Evolutionary conservation across 2,113 vertebrate genomes (phyloP), one percentile per base, ranked within the genome.

Genomic region (Forbesichthys agassizii): DNA sequence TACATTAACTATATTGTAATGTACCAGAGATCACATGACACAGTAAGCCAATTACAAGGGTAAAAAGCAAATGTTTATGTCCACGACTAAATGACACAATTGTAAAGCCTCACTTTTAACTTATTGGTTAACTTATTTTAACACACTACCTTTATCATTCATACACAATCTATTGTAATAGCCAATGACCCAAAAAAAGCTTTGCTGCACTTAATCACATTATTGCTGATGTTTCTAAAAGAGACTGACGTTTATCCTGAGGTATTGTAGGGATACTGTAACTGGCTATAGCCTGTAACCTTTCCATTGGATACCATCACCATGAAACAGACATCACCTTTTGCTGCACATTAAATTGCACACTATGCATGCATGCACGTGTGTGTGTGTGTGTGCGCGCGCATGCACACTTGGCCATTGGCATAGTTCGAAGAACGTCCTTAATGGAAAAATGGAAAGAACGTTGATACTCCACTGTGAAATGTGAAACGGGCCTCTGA

Each of bases 401-500:
- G 18, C n/a, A n/a, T 57, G 48, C 0, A 56, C 36, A 49, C 54
- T 10, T n/a, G 12, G 49, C 27, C n/a, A 11, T 62, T 16, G 58
- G 72, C 60, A 53, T 11, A n/a, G 11, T 60, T 70, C 57, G 66
- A 71, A 66, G 48, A n/a, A 49, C 61, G 63, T 65, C n/a, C 12
- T 72, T 54, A 59, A 49, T 46, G 66, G 73, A 79, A 78, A 73
- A 66, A 66, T 13, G 48, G 76, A 63, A 69, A 82, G 48, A 56
- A 4, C 54, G 73, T 63, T 14, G 65, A 71, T 75, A 67, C 16
- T 52, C 49, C 65, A 64, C 64, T 10, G 18, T 18, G n/a, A 82
- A 75, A 72, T 72, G 64, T 58, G 12, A 74, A 77, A 81, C 77
- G 78, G 73, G 71, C 52, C 68, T 87, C 73, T 81, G 67, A 77